Evolutionary conservation across 2,113 vertebrate genomes (phyloP).

Genomic region (Hippocampus comes): DNA sequence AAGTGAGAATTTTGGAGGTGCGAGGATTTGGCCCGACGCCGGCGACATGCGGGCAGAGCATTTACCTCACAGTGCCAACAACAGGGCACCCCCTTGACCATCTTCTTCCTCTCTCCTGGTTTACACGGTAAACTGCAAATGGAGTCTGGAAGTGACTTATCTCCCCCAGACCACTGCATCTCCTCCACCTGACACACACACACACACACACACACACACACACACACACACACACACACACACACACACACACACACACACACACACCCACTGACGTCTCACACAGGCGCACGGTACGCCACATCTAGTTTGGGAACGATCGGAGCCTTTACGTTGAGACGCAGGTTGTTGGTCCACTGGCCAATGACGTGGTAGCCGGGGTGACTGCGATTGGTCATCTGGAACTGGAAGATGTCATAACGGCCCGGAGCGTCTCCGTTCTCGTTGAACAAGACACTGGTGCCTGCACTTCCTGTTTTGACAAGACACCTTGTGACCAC

Average conservation of each 20-base stretch:
- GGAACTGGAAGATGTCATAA: conserved; percentile 93
- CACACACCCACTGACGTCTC: background rate
- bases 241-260: no score
- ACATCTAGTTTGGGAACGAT: background rate
- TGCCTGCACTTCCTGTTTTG: conserved; percentile 83
- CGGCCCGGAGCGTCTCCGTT: conserved; percentile 87
- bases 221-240: no score
- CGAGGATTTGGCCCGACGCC: no score
- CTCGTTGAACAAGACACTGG: conserved; percentile 86
- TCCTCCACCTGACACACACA: conserved; percentile 72
- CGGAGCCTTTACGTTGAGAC: conserved; percentile 72
- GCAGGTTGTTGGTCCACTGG: conserved; percentile 84
- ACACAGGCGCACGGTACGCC: background rate
- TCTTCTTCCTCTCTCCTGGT: conserved; percentile 79
- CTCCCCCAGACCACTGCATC: conserved; percentile 80
- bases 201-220: background rate
- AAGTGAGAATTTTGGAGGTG: no score
- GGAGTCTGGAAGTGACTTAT: conserved; percentile 71
- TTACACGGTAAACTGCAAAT: conserved; percentile 83
- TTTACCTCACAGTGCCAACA: conserved; percentile 82
- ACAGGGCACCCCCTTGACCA: conserved; percentile 82
- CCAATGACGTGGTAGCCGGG: conserved; percentile 82
- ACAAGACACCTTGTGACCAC: background rate
- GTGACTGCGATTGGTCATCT: conserved; percentile 78
- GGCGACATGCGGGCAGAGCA: background rate